Evolutionary conservation across 2,113 vertebrate genomes (phyloP).

Genomic region (Bos indicus): DNA sequence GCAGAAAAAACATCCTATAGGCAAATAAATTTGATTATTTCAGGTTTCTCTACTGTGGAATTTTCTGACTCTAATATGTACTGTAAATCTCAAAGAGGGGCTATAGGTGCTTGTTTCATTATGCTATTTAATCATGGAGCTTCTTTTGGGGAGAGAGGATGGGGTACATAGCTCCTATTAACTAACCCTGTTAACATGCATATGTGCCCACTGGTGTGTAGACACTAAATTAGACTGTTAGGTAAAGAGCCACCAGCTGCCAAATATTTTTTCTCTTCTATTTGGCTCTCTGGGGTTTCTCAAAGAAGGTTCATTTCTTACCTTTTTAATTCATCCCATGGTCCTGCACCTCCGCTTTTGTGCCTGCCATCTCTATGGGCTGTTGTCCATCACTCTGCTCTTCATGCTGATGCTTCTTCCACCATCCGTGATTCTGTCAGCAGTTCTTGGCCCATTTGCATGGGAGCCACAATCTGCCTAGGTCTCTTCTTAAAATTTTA

Average conservation of each 20-base stretch:
- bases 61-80: not conserved
- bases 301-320: not conserved
- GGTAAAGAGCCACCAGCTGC: not conserved
- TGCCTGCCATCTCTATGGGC: not conserved
- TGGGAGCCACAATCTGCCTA: not conserved
- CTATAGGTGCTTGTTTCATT: not conserved
- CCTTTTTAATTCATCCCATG: not conserved
- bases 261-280: not conserved
- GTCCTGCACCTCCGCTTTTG: not conserved
- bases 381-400: not conserved
- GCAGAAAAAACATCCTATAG: too few relatives aligned
- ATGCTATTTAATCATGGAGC: not conserved
- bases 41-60: not conserved
- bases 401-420: not conserved
- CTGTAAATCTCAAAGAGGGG: not conserved
- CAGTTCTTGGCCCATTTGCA: not conserved
- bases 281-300: not conserved
- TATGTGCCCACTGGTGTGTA: not conserved
- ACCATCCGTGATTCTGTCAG: not conserved
- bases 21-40: not conserved
- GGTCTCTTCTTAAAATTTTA: not conserved
- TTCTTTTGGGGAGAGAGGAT: not conserved
- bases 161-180: not conserved
- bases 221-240: not conserved
- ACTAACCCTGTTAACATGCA: not conserved